These are phyloP conservation scores for Willisornis vidua DNA, from an alignment of 2,113 vertebrate genomes.

Conservation along the genomic window DNA sequence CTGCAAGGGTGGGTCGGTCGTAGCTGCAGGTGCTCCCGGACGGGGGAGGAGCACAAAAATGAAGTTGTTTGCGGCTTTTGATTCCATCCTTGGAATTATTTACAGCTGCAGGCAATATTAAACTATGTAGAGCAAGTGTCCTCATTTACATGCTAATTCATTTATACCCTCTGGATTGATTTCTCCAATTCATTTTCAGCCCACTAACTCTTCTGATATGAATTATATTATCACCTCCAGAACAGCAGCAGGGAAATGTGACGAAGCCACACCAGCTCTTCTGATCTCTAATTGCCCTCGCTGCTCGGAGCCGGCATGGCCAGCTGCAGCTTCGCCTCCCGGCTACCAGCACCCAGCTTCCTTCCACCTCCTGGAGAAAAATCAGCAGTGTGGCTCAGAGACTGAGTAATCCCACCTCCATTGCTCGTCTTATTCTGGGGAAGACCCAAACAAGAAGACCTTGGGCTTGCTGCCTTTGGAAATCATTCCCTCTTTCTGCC, in stretches of 20 bases:
- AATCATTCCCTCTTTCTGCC: background rate
- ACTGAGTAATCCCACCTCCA: background rate
- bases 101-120: constrained; percentile 79
- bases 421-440: rapidly evolving
- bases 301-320: background rate
- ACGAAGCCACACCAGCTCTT: constrained; percentile 47
- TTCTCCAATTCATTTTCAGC: constrained; percentile 80
- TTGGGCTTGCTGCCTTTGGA: background rate
- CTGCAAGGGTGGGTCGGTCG: constrained; percentile 9
- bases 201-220: constrained; percentile 76
- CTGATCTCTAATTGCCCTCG: constrained; percentile 60
- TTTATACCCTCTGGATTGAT: constrained; percentile 82
- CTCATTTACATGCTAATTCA: constrained; percentile 83
- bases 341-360: constrained; percentile 21
- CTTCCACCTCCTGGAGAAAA: background rate
- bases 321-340: constrained; percentile 6
- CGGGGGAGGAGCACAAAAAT: constrained; percentile 67
- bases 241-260: constrained; percentile 66
- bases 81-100: constrained; percentile 79
- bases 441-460: background rate
- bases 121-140: constrained; percentile 80
- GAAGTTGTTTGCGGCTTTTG: constrained; percentile 77
- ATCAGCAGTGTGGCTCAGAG: rapidly evolving
- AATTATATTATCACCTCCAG: constrained; percentile 76
- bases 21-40: constrained; percentile 60